A percentile compares a stretch with the other conserved stretches of the same genome.
phyloP scores from a whole-genome alignment of 1,140 invertebrate species.

The Lepidurus arcticus region DNA sequence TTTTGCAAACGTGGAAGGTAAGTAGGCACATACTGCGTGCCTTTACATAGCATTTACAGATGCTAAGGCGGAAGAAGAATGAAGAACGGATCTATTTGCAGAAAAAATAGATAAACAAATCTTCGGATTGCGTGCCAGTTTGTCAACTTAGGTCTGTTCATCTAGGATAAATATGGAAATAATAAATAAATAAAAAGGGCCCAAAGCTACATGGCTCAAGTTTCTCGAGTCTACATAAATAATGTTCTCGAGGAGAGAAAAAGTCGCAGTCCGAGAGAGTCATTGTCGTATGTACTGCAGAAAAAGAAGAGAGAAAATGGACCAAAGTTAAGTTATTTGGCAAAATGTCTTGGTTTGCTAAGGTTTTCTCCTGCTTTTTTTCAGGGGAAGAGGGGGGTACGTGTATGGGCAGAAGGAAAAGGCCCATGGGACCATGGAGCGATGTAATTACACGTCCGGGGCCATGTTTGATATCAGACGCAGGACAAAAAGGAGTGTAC shows the following conservation, averaged over 20 bases:
- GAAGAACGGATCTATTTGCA: no score
- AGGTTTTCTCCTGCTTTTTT: not conserved
- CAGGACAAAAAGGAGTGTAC: no score
- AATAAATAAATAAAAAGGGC: not conserved
- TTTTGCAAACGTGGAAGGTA: no score
- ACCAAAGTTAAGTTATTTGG: not conserved
- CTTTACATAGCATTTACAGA: no score
- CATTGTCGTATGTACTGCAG: not conserved
- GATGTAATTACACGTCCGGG: no score
- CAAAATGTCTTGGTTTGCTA: not conserved
- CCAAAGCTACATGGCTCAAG: not conserved
- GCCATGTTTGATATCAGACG: no score
- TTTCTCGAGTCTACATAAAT: not conserved
- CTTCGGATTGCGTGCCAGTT: not conserved
- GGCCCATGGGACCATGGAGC: no score
- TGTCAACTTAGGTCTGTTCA: not conserved
- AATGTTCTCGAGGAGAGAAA: not conserved
- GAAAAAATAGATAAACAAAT: no score
- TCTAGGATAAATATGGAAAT: not conserved
- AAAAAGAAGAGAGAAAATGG: not conserved
- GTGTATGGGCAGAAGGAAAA: no score
- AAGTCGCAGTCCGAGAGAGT: not conserved
- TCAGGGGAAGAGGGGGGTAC: not conserved
- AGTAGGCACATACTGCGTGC: no score
- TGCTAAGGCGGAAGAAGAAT: no score